Evolutionary conservation across 1,140 invertebrate genomes (phyloP).

Genomic region (Lerema accius): DNA sequence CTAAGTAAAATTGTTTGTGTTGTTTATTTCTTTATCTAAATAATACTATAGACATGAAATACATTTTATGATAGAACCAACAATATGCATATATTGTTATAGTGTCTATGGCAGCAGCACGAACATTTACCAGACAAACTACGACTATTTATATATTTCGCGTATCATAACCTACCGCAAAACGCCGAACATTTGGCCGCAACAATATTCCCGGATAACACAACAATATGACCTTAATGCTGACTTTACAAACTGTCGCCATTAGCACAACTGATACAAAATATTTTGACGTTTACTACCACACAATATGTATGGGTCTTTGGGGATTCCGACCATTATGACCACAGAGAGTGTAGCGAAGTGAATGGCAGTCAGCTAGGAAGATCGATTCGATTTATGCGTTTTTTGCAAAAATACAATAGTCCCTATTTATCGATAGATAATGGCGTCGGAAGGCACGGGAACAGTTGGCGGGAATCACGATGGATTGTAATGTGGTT

Average conservation of each 20-base stretch:
- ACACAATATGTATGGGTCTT: constrained; percentile 71
- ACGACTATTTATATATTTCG: constrained; percentile 27
- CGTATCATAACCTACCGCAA: constrained; percentile 31
- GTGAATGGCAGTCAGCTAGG: constrained; percentile 60
- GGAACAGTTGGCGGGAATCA: constrained; percentile 72
- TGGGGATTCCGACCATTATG: constrained; percentile 62
- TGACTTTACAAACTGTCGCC: constrained; percentile 61
- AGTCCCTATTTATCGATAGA: constrained; percentile 75
- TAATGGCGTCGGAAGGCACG: constrained; percentile 59
- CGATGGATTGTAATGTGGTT: constrained; percentile 72
- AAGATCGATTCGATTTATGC: constrained; percentile 79
- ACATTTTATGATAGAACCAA: no score
- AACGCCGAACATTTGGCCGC: constrained; percentile 68
- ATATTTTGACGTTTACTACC: constrained; percentile 77
- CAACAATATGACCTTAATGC: constrained; percentile 74
- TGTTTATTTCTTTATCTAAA: no score
- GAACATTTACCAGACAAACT: constrained; percentile 24
- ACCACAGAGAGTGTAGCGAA: constrained; percentile 51
- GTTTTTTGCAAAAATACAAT: constrained; percentile 73
- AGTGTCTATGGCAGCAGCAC: constrained; percentile 15
- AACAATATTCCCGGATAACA: constrained; percentile 60
- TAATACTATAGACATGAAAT: no score
- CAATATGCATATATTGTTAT: background rate
- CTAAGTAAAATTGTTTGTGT: no score
- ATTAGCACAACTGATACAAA: constrained; percentile 77